Evolutionary conservation across 2,113 vertebrate species (phyloP), one percentile per base, ranked within the genome.

Genomic region (Syngnathus floridae): DNA sequence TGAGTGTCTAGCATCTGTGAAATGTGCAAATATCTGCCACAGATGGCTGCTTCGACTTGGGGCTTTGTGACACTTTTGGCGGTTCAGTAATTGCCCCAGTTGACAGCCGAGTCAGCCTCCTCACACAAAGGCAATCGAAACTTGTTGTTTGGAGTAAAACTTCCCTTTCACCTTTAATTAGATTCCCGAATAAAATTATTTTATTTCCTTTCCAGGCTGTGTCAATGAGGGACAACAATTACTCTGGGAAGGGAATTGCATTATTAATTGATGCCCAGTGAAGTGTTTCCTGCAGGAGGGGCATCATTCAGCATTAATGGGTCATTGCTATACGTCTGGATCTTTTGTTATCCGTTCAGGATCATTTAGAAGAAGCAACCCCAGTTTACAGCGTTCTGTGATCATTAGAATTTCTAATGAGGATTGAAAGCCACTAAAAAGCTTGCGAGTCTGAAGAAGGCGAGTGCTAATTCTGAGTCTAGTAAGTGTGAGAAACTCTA

Each of bases 1-100:
- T n/a, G n/a, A n/a, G n/a, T n/a, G 81, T 73, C 40, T 49, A 26
- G 59, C 14, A 22, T 68, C 69, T 78, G 71, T 67, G 54, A 70
- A 70, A 79, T 79, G 79, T 46, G 69, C 58, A 74, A 58, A 67
- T 72, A 59, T 83, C 69, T 71, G 70, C 70, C 76, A 82, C 79
- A 79, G 80, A 79, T 80, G 83, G 79, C 74, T 79, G 79, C 82
- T 71, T 82, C 76, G 70, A 71, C 76, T 85, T 37, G 63, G 62
- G 52, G 57, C 67, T 63, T 74, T 82, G 76, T 82, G 83, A 84
- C 78, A 84, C 79, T 82, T 84, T 84, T 83, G 87, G 85, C 86
- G 84, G 83, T 70, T 84, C 76, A 68, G 78, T 86, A 89, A 89
- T 83, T 80, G 80, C 82, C 65, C 68, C 60, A 19, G 67, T 81